phyloP scores from a whole-genome alignment of 2,113 vertebrate genomes.

The Vimba vimba region DNA sequence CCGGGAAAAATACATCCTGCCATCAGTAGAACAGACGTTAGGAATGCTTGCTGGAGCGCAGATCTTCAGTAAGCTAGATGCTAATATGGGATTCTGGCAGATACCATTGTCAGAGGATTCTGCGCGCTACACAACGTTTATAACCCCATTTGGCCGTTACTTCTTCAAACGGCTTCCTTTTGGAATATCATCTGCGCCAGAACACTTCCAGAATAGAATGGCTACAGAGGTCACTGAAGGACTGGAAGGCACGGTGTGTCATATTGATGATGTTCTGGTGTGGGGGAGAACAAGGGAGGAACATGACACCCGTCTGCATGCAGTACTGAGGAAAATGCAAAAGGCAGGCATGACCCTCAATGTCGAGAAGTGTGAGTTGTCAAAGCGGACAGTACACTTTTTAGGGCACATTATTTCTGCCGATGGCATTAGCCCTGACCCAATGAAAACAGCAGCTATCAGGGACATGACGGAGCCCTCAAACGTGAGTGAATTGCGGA shows the following conservation, averaged over 20 bases:
- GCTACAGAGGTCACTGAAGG: neutral
- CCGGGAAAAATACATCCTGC: too few species aligned
- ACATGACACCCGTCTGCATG: neutral
- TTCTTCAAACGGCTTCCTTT: neutral
- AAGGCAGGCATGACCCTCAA: neutral
- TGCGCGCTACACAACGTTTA: neutral
- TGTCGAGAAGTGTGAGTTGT: conserved; percentile 27
- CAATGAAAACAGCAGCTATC: conserved; percentile 24
- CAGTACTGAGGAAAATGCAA: neutral
- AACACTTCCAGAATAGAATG: neutral
- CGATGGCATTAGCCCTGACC: conserved; percentile 1
- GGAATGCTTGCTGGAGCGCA: neutral
- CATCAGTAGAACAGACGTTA: too few species aligned
- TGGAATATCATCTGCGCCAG: neutral
- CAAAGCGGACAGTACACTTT: neutral
- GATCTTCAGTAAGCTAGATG: neutral
- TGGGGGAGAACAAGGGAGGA: neutral
- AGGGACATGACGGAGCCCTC: neutral
- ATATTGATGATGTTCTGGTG: neutral
- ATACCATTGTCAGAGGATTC: neutral
- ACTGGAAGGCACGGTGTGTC: neutral
- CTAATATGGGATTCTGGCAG: neutral
- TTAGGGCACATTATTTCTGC: conserved; percentile 34
- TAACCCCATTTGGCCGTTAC: neutral
- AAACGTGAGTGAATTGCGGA: neutral